Evolutionary conservation across 53 echinoderm and acorn worm genomes (phyloP).

Genomic region (Hippasteria phrygiana): DNA sequence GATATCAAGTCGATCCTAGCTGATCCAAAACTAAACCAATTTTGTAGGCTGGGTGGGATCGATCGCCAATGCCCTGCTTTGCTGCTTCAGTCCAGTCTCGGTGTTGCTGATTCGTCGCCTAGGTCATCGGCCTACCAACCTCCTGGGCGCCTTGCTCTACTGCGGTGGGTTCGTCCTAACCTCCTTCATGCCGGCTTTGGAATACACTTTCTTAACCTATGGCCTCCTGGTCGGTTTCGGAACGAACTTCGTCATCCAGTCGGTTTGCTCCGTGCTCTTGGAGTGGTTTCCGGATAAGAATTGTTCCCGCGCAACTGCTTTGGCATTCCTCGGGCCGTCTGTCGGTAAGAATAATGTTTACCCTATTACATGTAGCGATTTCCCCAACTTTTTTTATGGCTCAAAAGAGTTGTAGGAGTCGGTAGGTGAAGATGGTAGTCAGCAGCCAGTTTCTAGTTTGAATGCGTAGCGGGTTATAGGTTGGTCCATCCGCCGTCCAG

Average conservation of each 20-base stretch:
- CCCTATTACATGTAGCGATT: too few species aligned
- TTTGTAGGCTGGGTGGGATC: neutral
- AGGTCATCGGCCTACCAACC: neutral
- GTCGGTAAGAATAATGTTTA: neutral
- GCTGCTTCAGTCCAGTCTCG: neutral
- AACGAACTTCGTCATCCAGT: neutral
- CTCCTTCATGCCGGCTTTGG: neutral
- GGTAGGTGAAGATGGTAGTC: too few species aligned
- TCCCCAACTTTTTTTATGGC: too few species aligned
- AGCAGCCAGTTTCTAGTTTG: too few species aligned
- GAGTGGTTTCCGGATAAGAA: slow-evolving; percentile 1
- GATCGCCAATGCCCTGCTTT: neutral
- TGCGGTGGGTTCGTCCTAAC: neutral
- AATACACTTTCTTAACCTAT: neutral
- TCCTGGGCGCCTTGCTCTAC: neutral
- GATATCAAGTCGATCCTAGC: too few species aligned
- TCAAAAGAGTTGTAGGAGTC: too few species aligned
- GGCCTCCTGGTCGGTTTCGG: neutral
- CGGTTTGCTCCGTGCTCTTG: neutral
- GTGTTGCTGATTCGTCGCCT: neutral
- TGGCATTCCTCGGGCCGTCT: neutral
- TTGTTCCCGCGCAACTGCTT: neutral
- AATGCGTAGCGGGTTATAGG: too few species aligned
- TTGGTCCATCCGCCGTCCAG: too few species aligned
- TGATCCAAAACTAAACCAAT: neutral